phyloP scores from a whole-genome alignment of 2,888 invertebrate genomes.

The Leucoptera coffeella region DNA sequence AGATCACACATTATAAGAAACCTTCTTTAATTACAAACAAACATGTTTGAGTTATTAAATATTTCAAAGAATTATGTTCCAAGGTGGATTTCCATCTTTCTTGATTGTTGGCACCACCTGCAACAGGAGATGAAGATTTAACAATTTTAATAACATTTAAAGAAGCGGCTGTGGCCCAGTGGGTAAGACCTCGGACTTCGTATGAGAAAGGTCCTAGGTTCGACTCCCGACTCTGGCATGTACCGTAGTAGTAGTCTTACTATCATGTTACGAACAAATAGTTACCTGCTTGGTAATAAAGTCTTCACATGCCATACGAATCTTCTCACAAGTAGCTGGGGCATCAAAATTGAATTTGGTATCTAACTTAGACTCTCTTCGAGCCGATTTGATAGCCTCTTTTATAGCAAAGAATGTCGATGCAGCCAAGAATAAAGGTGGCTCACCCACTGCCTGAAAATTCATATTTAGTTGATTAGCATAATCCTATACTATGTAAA shows the following conservation, averaged over 20 bases:
- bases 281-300: slow-evolving; percentile 67
- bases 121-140: too few species aligned
- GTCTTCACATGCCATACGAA: slow-evolving; percentile 86
- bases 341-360: slow-evolving; percentile 61
- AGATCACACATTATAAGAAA: too few species aligned
- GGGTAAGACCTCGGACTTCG: too few species aligned
- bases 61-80: slow-evolving; percentile 46
- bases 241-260: neutral
- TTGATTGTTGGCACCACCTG: slow-evolving; percentile 53
- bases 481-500: too few species aligned
- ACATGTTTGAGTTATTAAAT: too few species aligned
- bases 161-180: too few species aligned
- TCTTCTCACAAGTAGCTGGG: slow-evolving; percentile 83
- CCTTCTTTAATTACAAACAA: too few species aligned
- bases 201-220: too few species aligned
- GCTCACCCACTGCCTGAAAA: slow-evolving; percentile 87
- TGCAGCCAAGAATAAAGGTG: slow-evolving; percentile 83
- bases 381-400: slow-evolving; percentile 74
- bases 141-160: too few species aligned
- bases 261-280: neutral
- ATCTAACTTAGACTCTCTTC: slow-evolving; percentile 58
- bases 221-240: too few species aligned
- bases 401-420: slow-evolving; percentile 85
- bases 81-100: slow-evolving; percentile 42
- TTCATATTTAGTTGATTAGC: neutral